Conservation (phyloP, 2,113 vertebrate genomes). For the Cheirogaleus medius region DNA sequence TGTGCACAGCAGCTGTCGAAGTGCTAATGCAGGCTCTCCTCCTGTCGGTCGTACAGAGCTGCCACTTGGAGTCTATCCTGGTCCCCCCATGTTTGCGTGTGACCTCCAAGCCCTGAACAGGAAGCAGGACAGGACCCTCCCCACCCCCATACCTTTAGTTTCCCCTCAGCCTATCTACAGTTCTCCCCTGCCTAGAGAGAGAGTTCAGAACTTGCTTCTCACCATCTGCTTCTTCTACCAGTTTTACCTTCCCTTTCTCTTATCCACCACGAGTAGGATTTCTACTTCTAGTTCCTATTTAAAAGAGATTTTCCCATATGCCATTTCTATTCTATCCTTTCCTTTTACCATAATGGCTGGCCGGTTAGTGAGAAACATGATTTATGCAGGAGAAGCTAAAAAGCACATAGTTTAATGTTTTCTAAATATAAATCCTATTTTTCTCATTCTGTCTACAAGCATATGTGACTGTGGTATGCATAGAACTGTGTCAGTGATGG, state of each 20-base stretch:
- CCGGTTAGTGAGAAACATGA: neutral
- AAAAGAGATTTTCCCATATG: neutral
- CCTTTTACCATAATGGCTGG: neutral
- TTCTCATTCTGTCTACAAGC: neutral
- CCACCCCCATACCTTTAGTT: neutral
- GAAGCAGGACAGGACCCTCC: neutral
- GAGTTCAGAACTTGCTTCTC: neutral
- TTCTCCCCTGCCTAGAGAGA: neutral
- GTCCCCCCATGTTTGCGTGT: neutral
- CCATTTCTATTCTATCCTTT: neutral
- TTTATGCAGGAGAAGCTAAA: neutral
- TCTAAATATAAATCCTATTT: neutral
- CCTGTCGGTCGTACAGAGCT: neutral
- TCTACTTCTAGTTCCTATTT: neutral
- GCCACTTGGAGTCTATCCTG: neutral
- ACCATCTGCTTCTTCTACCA: neutral
- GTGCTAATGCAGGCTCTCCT: neutral
- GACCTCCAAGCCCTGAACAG: neutral
- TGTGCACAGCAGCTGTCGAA: neutral
- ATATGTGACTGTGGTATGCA: neutral
- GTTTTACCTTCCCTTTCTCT: neutral
- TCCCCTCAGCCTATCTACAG: neutral
- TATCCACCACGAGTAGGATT: neutral
- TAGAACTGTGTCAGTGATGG: neutral
- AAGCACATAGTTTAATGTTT: constrained; percentile 1